Base-by-base conservation (phyloP, 2,113 vertebrate species). In the Pontoporia blainvillei region DNA sequence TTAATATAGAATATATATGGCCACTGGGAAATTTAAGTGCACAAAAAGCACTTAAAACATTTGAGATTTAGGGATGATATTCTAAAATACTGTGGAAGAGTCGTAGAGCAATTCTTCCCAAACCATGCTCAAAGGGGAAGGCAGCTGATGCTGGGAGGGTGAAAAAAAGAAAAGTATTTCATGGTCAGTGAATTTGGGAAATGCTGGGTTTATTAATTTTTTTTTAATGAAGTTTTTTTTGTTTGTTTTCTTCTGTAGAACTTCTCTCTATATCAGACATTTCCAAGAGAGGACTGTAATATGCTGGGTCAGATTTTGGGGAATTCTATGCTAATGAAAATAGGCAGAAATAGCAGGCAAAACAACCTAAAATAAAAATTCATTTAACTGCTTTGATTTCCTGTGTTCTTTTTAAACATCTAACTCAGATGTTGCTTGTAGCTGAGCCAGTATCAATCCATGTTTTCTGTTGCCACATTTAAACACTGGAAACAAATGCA, bases 401-500 rank as follows among this genome's bases (percentile, higher is more conserved):
- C 41, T 69, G 10, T 44, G 46, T 69, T 96, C 61, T 94, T 94
- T 97, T 89, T 79, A 93, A 96, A 83, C 46, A 72, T 79, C 69
- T 86, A 90, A 88, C 87, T 90, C 86, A 87, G 79, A 93, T 71
- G 84, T 39, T 91, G 36, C 29, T 96, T 96, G n/a, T 92, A 59
- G 71, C 49, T 90, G 86, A 91, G 46, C 29, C 84, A 97, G 96
- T 18, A 92, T 34, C 73, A 95, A 52, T n/a, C 67, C 39, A 1
- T 96, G 15, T 92, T 95, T 97, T 97, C 93, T 78, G 85, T 94
- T 96, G 44, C 25, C 91, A 21, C 91, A 83, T 95, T 92, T 83
- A 12, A 93, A 96, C 36, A 94, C 88, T 97, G 39, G 67, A 96
- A 98, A 95, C 23, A 41, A 64, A 83, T 92, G 52, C 86, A 97